Base-by-base conservation (phyloP, 2,797 vertebrate genomes). In the Limnodromus scolopaceus region DNA sequence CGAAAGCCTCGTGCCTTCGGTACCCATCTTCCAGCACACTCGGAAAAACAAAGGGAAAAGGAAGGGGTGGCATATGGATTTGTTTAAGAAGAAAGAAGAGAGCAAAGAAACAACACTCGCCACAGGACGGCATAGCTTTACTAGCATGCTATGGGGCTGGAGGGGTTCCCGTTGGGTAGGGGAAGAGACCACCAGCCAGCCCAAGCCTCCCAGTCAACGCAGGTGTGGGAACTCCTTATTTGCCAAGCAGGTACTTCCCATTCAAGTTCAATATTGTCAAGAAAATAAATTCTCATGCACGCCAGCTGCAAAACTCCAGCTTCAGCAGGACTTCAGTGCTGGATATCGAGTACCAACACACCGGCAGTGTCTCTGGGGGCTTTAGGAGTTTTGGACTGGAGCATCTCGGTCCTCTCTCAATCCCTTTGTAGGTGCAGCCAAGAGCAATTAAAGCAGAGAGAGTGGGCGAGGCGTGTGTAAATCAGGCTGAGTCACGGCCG, bases 401-500 rank as follows among this genome's bases (percentile, higher is more conserved):
- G 61, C 57, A 39, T 20, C 53, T 53, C 55, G 12, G 25, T 16
- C 51, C 51, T 45, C 8, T 39, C 36, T 70, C 65, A 36, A 5
- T n/a, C 32, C 45, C 34, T 71, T 8, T 84, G 41, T 51, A 69
- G 83, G 49, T n/a, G 38, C 3, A 78, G 10, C 61, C 65, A 84
- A 72, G 57, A 49, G 76, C 49, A 84, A 7, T 39, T 10, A 9
- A 16, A 75, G 92, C 39, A 64, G 36, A 11, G 25, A 49, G 24
- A 15, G 49, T 5, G 57, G 53, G 57, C 11, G 49, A 92, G 45
- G 82, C 0, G 2, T 19, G 61, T 84, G 66, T n/a, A 15, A 45
- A 34, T 9, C 12, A 7, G 58, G 58, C 55, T 69, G 49, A 65
- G 28, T 4, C 17, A 1, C 0, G 0, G 39, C 68, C 1, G 1